A percentile compares a stretch with the other conserved stretches of the same genome.
Conservation (phyloP, 2,888 invertebrate genomes). For the Acleris holmiana region DNA sequence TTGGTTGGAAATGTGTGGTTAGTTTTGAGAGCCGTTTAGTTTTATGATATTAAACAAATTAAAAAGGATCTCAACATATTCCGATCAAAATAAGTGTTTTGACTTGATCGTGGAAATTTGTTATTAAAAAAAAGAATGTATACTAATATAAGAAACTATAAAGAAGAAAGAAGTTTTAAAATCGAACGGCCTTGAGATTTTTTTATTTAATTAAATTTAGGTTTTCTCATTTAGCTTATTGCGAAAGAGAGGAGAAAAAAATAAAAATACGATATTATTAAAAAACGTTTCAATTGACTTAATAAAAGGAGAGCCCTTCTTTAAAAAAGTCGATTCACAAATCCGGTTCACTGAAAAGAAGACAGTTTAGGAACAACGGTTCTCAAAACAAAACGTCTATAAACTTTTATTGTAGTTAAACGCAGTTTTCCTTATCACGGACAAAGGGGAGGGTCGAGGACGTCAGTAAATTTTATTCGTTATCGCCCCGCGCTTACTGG, state of each 20-base stretch:
- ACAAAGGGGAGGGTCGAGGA: slow-evolving; percentile 37
- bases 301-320: background rate
- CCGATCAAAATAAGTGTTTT: too few species aligned
- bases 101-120: too few species aligned
- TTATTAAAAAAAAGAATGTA: too few species aligned
- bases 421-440: slow-evolving; percentile 39
- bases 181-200: too few species aligned
- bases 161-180: too few species aligned
- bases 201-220: too few species aligned
- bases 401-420: slow-evolving; percentile 49
- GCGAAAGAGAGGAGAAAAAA: too few species aligned
- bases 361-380: slow-evolving; percentile 32
- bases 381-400: slow-evolving; percentile 38
- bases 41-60: too few species aligned
- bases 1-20: slow-evolving; percentile 6
- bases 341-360: slow-evolving; percentile 23
- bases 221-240: too few species aligned
- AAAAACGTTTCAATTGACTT: background rate
- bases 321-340: slow-evolving; percentile 22
- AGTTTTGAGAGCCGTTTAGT: background rate
- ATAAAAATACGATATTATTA: too few species aligned
- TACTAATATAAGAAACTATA: too few species aligned
- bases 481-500: slow-evolving; percentile 42
- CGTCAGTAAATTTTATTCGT: slow-evolving; percentile 44
- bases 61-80: too few species aligned